A percentile compares a stretch with the other conserved stretches of the same genome.
phyloP scores from a whole-genome alignment of 2,888 invertebrate species.

The Acanthosepion lycidas region DNA sequence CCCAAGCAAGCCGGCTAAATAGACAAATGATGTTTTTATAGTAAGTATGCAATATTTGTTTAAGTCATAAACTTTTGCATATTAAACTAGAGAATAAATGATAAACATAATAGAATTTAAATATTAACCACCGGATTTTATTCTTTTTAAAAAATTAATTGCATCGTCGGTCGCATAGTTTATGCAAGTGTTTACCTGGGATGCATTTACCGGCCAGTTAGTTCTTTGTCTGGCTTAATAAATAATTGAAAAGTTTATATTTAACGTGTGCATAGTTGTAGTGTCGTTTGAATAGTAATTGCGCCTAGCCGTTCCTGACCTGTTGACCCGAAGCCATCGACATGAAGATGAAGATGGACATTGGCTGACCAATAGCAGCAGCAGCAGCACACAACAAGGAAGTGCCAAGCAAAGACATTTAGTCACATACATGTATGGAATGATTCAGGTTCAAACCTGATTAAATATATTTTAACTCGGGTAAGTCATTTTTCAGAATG shows the following conservation, averaged over 20 bases:
- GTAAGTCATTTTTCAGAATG: neutral
- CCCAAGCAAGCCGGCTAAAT: neutral
- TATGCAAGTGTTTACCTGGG: no score
- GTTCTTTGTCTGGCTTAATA: neutral
- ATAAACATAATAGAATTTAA: neutral
- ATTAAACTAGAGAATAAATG: neutral
- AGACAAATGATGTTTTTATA: neutral
- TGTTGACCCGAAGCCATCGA: neutral
- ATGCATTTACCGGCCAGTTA: neutral
- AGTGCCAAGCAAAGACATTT: neutral
- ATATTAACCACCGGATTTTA: neutral
- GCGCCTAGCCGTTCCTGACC: conserved; percentile 33
- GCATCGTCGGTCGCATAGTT: neutral
- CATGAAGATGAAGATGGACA: conserved; percentile 2
- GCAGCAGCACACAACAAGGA: neutral
- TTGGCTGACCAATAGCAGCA: conserved; percentile 33
- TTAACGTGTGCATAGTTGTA: neutral
- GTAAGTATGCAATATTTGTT: neutral
- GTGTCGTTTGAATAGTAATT: neutral
- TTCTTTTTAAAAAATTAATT: neutral
- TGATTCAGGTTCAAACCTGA: neutral
- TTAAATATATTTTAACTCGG: neutral
- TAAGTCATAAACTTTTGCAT: no score
- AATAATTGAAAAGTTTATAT: neutral
- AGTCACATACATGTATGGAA: neutral